Base-by-base conservation (phyloP, 2,888 invertebrate genomes). In the Quadriops clusia region DNA sequence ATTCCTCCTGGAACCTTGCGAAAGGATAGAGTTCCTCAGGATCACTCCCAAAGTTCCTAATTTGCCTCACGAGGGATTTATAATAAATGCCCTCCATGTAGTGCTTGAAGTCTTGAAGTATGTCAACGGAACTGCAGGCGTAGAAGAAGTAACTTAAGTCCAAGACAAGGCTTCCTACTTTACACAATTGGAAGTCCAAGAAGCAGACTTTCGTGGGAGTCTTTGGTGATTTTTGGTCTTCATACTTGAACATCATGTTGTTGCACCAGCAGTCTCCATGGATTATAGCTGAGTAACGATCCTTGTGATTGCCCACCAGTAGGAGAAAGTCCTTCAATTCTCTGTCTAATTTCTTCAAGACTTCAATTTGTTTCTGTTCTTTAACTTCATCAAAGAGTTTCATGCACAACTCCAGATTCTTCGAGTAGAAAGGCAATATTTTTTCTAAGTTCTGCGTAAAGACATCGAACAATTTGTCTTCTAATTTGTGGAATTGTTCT, bases 121-220 rank as follows among this genome's bases (percentile, higher is more conserved):
- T 27, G 2, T 38, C 27, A 23, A 46, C 41, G 2, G 37, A 37
- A 9, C 30, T 6, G 25, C 40, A 37, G 4, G 38, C 34, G 22
- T 42, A 46, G 17, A 53, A 40, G 25, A 49, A 50, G 20, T 46
- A 49, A 4, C 41, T 30, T 4, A 53, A 14, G 33, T 52, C 51
- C n/a, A 39, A 17, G 5, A 45, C 40, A 3, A 50, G 51, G 8
- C 39, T 27, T 11, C 32, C 38, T 4, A 42, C 5, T 20, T 18
- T 31, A 12, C 45, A 36, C 17, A 47, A 10, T 37, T 53, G 53
- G 44, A 47, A 53, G 24, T 52, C 52, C 10, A 50, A 10, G 2
- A 52, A 30, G 18, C 41, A 38, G 1, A 50, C 32, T 11, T 43
- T 36, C 5, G 38, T 42, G 10, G 49, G 50, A 9, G 35, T 40